A percentile compares a stretch with the other conserved stretches of the same genome.
Conservation (phyloP, 2,113 vertebrate genomes). For the Gallinago jamesoni region DNA sequence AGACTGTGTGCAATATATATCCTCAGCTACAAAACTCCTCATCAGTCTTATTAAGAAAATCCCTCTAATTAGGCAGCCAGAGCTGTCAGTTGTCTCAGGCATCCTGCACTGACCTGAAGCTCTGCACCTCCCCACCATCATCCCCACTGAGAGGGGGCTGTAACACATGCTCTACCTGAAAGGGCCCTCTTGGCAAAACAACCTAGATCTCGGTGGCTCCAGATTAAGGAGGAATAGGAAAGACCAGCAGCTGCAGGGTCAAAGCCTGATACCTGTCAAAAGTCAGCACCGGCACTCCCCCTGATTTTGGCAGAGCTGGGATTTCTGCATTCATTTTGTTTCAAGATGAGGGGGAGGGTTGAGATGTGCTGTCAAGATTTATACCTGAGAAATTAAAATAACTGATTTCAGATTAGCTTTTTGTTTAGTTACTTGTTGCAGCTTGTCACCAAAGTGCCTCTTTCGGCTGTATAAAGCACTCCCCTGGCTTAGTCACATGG, state of each 20-base stretch:
- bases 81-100: not conserved
- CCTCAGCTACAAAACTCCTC: not conserved
- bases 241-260: not conserved
- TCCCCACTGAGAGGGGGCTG: not conserved
- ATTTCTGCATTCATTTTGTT: not conserved
- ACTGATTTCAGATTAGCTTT: not conserved
- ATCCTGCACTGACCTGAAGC: not conserved
- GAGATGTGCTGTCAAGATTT: not conserved
- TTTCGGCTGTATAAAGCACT: not conserved
- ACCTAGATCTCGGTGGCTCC: not conserved
- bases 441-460: not conserved
- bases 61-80: not conserved
- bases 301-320: not conserved
- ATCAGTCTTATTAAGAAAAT: not conserved
- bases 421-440: not conserved
- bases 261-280: not conserved
- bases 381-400: constrained; percentile 5
- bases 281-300: not conserved
- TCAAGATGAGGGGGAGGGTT: not conserved
- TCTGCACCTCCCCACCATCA: not conserved
- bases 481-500: not conserved
- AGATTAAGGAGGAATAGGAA: not conserved
- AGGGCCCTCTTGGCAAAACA: not conserved
- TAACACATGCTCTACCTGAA: fast-evolving
- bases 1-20: not conserved